These are phyloP conservation scores for Augochlorella aurata DNA, from an alignment of 2,888 invertebrate species.

Conservation along the genomic window DNA sequence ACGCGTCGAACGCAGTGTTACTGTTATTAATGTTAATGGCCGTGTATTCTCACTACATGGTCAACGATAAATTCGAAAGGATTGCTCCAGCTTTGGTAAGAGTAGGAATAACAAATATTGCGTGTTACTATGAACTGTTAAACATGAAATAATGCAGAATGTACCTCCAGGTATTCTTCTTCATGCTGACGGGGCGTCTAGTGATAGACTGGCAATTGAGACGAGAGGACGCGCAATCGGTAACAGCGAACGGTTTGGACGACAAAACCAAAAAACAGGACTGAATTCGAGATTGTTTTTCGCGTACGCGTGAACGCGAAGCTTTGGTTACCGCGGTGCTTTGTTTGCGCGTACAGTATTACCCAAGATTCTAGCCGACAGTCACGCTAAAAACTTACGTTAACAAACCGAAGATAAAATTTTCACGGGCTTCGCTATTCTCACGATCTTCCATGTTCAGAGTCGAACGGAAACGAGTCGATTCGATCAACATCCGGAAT, in stretches of 20 bases:
- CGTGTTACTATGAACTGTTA: background rate
- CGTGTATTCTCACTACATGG: conserved; percentile 96
- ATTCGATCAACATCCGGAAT: background rate
- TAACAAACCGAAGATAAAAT: background rate
- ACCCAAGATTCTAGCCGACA: conserved; percentile 11
- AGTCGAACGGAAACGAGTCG: background rate
- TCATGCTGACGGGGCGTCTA: conserved; percentile 94
- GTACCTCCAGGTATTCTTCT: conserved; percentile 87
- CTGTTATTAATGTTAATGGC: conserved; percentile 93
- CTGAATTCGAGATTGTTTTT: conserved; percentile 72
- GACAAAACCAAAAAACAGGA: conserved; percentile 83
- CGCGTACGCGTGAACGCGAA: background rate
- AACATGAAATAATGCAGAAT: background rate
- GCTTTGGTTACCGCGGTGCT: conserved; percentile 11
- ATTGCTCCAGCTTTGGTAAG: conserved; percentile 93
- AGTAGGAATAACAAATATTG: background rate
- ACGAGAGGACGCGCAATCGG: conserved; percentile 80
- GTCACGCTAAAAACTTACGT: conserved; percentile 16
- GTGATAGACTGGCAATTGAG: conserved; percentile 90
- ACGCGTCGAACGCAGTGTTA: conserved; percentile 92
- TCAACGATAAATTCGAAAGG: conserved; percentile 95
- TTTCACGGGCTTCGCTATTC: background rate
- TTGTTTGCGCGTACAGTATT: background rate
- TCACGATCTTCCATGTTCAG: background rate
- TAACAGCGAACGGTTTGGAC: conserved; percentile 81